Evolutionary conservation across 1,140 invertebrate species (phyloP).

Genomic region (honey bee (Apis mellifera)): Amel_HAv3.1 CM009943.2:7041001-7041500

Average conservation of each 20-base stretch:
- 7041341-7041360: constrained; percentile 22
- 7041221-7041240: constrained; percentile 30
- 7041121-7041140: not conserved
- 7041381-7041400: constrained; percentile 23
- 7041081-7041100: not conserved
- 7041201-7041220: constrained; percentile 28
- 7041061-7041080: constrained; percentile 2
- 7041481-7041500: constrained; percentile 44
- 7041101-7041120: not conserved
- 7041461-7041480: constrained; percentile 65
- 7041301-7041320: too few relatives aligned
- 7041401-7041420: not conserved
- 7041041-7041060: not conserved
- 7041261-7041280: constrained; percentile 61
- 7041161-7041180: constrained; percentile 12
- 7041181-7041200: constrained; percentile 15
- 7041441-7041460: constrained; percentile 47
- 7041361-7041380: constrained; percentile 55
- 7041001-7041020: constrained; percentile 65
- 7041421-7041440: constrained; percentile 7
- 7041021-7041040: constrained; percentile 62
- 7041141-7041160: not conserved
- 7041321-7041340: constrained; percentile 32
- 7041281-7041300: constrained; percentile 51
- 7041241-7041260: constrained; percentile 54